Percentiles rank a stretch among this genome's conserved stretches.
phyloP scores from a whole-genome alignment of 2,888 invertebrate genomes.

The Campoletis raptor region DNA sequence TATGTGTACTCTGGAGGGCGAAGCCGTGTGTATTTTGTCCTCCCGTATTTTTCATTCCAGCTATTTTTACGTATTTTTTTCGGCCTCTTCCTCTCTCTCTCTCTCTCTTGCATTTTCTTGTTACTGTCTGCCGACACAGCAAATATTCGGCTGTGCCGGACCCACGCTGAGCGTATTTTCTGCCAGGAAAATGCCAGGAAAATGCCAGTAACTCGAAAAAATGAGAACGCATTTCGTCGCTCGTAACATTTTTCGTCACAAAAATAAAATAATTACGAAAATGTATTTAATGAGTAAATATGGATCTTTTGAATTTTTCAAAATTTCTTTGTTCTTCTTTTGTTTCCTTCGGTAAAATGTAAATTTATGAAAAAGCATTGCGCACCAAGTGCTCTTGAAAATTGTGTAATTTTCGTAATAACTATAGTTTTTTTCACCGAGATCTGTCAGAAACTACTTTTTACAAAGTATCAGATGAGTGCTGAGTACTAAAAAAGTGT shows the following conservation, averaged over 20 bases:
- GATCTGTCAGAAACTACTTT: neutral
- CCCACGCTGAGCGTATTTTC: neutral
- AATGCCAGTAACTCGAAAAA: conserved; percentile 14
- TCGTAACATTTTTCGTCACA: neutral
- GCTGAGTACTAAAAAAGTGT: neutral
- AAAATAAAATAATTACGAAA: neutral
- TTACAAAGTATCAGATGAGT: neutral
- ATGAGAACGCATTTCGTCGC: conserved; percentile 15
- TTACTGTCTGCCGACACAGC: conserved; percentile 19
- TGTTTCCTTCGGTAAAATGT: neutral
- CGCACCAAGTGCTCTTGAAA: neutral
- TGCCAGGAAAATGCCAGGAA: conserved; percentile 15
- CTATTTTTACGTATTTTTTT: conserved; percentile 32
- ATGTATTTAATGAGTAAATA: neutral
- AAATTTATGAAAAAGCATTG: neutral
- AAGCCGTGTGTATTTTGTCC: conserved; percentile 58
- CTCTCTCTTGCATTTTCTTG: conserved; percentile 32
- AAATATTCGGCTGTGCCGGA: conserved; percentile 29
- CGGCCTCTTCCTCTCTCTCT: neutral
- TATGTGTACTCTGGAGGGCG: conserved; percentile 36
- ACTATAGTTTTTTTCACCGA: neutral
- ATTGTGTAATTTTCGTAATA: neutral
- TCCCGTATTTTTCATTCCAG: conserved; percentile 59
- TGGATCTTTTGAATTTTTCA: neutral
- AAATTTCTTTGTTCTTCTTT: neutral